phyloP scores from a whole-genome alignment of 1,140 invertebrate genomes.

The Arion vulgaris region DNA sequence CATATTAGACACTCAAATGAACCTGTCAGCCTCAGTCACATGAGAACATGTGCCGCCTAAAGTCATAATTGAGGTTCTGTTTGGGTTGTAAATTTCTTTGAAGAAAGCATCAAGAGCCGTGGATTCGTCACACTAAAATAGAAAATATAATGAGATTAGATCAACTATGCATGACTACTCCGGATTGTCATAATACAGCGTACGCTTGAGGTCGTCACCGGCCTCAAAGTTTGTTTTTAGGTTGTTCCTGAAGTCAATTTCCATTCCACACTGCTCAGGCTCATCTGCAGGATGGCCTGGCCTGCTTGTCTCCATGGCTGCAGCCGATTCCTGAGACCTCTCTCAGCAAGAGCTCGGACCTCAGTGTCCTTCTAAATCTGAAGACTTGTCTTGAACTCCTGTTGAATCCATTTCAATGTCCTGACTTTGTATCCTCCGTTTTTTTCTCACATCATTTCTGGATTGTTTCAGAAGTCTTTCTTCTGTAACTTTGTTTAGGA shows the following conservation, averaged over 20 bases:
- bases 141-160: neutral
- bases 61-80: conserved; percentile 89
- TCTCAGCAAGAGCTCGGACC: too few species aligned
- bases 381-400: too few species aligned
- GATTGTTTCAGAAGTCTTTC: too few species aligned
- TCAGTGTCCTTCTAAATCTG: too few species aligned
- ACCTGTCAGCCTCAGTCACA: conserved; percentile 97
- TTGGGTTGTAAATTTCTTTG: conserved; percentile 86
- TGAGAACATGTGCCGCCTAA: conserved; percentile 90
- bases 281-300: neutral
- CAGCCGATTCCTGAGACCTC: too few species aligned
- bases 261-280: neutral
- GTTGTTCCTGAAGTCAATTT: neutral
- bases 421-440: too few species aligned
- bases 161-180: too few species aligned
- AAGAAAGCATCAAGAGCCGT: conserved; percentile 97
- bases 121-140: conserved; percentile 93
- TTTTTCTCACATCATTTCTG: too few species aligned
- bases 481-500: too few species aligned
- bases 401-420: too few species aligned
- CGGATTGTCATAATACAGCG: neutral
- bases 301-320: neutral
- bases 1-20: too few species aligned
- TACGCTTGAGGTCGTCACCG: neutral
- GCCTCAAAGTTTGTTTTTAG: neutral